These are phyloP conservation scores for Cheilinus undulatus DNA, from an alignment of 2,113 vertebrate genomes.

Conservation along the genomic window DNA sequence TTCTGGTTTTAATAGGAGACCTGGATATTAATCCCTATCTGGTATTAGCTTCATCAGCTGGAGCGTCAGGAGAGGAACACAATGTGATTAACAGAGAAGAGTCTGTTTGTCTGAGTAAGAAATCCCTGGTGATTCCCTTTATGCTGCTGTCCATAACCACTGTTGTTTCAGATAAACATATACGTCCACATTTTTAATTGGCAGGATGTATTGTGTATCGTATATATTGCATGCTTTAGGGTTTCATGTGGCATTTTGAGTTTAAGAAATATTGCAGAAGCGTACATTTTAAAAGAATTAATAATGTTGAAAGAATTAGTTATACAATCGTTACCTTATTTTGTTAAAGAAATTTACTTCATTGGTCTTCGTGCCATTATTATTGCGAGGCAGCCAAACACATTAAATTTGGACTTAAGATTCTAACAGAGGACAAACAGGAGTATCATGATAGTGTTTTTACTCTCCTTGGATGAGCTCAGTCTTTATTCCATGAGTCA, in stretches of 20 bases:
- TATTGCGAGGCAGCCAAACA: neutral
- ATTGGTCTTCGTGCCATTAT: too few species aligned
- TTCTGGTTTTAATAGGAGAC: constrained; percentile 53
- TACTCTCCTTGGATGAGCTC: neutral
- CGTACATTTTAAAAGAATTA: too few species aligned
- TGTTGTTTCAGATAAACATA: neutral
- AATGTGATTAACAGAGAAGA: constrained; percentile 46
- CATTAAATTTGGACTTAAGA: neutral
- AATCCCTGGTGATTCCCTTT: neutral
- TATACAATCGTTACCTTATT: too few species aligned
- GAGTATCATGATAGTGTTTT: neutral
- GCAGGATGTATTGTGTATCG: neutral
- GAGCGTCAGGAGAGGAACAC: constrained; percentile 38
- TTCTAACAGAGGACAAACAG: neutral
- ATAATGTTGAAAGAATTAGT: too few species aligned
- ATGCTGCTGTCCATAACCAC: neutral
- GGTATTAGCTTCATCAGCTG: constrained; percentile 59
- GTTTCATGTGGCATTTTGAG: too few species aligned
- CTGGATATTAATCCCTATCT: constrained; percentile 57
- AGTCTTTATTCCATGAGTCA: neutral
- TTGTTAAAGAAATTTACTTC: too few species aligned
- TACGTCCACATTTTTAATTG: neutral
- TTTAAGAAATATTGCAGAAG: too few species aligned
- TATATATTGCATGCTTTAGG: too few species aligned
- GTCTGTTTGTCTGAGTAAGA: constrained; percentile 3